phyloP scores from a whole-genome alignment of 2,797 vertebrate species.

The Sebastes aleutianus region DNA sequence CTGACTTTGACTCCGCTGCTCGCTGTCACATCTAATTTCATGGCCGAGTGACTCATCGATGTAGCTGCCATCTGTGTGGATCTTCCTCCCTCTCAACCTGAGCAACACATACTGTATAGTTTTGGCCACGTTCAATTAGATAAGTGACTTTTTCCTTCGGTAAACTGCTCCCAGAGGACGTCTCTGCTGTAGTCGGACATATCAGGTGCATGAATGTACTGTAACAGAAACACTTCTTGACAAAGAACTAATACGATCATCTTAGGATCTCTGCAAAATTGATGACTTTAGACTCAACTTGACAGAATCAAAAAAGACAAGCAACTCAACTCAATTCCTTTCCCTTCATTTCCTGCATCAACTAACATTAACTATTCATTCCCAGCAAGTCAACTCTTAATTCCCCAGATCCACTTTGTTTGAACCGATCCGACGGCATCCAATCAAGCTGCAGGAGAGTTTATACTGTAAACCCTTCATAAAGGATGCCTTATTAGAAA shows the following conservation, averaged over 20 bases:
- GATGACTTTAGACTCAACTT: too few relatives aligned
- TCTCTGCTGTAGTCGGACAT: neutral
- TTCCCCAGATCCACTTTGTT: neutral
- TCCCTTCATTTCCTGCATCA: neutral
- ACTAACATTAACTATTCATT: neutral
- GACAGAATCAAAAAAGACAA: too few relatives aligned
- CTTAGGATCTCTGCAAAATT: neutral
- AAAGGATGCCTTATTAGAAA: too few relatives aligned
- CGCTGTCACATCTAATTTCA: conserved; percentile 35
- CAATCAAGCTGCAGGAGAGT: neutral
- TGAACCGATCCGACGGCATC: neutral
- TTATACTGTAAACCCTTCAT: too few relatives aligned
- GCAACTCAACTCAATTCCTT: neutral
- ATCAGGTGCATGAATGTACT: neutral
- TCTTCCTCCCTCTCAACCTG: neutral
- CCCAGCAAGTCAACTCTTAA: neutral
- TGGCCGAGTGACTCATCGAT: conserved; percentile 55
- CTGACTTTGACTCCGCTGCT: conserved; percentile 3
- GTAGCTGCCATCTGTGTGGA: conserved; percentile 10
- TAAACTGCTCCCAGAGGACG: neutral
- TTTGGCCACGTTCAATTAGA: neutral
- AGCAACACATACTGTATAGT: neutral
- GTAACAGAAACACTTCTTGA: neutral
- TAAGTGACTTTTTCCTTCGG: neutral
- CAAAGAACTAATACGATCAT: neutral